Evolutionary conservation across 2,113 vertebrate genomes (phyloP), one percentile per base, ranked within the genome.

Genomic region (Pungitius pungitius): DNA sequence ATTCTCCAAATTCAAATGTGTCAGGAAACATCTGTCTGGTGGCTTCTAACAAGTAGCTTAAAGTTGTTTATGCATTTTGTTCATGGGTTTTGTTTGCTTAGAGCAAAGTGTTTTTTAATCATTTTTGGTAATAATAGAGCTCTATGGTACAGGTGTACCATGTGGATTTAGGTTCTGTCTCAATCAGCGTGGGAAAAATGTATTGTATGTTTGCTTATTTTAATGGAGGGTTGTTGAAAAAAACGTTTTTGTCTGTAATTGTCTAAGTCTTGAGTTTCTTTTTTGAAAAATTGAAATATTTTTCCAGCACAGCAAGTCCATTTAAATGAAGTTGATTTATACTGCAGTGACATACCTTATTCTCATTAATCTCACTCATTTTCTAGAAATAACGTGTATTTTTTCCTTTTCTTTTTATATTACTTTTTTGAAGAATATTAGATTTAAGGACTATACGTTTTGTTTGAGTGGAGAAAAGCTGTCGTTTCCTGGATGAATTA

Each of bases 401-500:
- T 7, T 26, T 54, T 54, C 33, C 33, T 54, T 54, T 54, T 26
- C 1, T 26, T 20, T 12, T 55, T 20, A 6, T 7, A 39, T 37
- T 12, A 45, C 6, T 18, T 18, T 3, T 45, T 45, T 7, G 14
- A 27, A 27, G 49, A 55, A 55, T 55, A 20, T 68, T 0, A 27
- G 1, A 8, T 69, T 69, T 33, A n/a, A 27, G 54, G 8, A 24
- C 4, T 45, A 6, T 56, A 17, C 11, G 5, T 35, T 18, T n/a
- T 27, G 40, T 39, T 63, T 24, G 18, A 15, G 59, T 39, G 9
- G 37, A 42, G 13, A 42, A 27, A 45, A 26, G 14, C 4, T 20
- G 10, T 17, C 33, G 59, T 73, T 56, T 63, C 59, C 49, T 18
- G 47, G 13, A 43, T 43, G 26, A 73, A 9, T 55, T 4, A 43